Evolutionary conservation across 2,113 vertebrate genomes (phyloP), one percentile per base, ranked within the genome.

Genomic region (Crocuta crocuta): DNA sequence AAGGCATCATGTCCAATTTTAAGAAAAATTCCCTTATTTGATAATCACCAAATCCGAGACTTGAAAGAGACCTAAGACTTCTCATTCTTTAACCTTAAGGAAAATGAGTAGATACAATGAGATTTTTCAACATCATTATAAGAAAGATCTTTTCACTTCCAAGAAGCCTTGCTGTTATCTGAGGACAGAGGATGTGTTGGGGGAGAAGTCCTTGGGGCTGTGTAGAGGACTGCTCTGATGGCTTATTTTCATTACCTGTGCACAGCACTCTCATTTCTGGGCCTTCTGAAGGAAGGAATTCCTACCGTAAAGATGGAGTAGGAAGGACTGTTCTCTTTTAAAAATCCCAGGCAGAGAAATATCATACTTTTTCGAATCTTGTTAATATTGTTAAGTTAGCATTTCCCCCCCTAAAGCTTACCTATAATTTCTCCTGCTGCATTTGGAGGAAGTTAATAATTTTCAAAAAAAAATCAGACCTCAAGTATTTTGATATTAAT

Each of bases 61-160:
- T 85, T 97, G 31, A 90, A 97, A 98, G 35, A 80, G 28, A 80
- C 5, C 11, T 50, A 71, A 93, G 48, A 71, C 24, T 70, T 85
- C 23, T 80, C 79, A 26, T 90, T 35, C 21, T 19, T 68, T 71
- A 92, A 79, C 21, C 11, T 95, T 71, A 65, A 39, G 33, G 61
- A 78, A 98, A 96, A 94, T 0, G 2, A 48, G 43, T 28, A 89
- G 35, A 43, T 16, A 48, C 2, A 71, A 11, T 95, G 50, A 96
- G 16, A 71, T 23, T 78, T 84, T 85, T 76, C n/a, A 82, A 35
- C 12, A 95, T 87, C 70, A 45, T 94, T 55, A 23, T 73, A 13
- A 80, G 19, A 96, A 88, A 55, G 35, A 58, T 45, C 3, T 85
- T 84, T 93, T 81, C 23, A 91, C 79, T 97, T 95, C 43, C 10